Evolutionary conservation across 2,888 invertebrate species (phyloP).

Genomic region (Eumacrocentrus americanus): DNA sequence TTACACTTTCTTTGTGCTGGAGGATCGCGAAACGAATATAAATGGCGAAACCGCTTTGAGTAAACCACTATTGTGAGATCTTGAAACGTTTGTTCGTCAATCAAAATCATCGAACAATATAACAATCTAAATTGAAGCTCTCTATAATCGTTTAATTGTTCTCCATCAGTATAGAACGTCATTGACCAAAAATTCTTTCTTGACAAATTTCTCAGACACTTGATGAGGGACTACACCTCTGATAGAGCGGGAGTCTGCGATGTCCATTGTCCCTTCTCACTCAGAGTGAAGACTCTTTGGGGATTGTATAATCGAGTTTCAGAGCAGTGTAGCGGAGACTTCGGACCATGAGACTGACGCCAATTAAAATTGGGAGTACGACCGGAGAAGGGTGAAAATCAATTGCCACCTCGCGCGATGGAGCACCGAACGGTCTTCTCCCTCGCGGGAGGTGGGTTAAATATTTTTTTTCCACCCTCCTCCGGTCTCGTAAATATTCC

Average conservation of each 20-base stretch:
- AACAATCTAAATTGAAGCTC: background rate
- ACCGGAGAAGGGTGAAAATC: constrained; percentile 39
- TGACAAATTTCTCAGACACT: constrained; percentile 4
- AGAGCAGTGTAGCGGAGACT: background rate
- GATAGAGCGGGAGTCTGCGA: background rate
- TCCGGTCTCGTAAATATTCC: constrained; percentile 57
- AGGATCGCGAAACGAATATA: too few species aligned
- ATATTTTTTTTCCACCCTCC: constrained; percentile 26
- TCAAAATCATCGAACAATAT: background rate
- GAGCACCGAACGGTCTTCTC: constrained; percentile 5
- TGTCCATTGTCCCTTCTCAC: constrained; percentile 2
- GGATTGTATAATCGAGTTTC: constrained; percentile 1
- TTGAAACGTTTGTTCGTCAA: background rate
- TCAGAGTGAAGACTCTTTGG: background rate
- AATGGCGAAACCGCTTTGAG: too few species aligned
- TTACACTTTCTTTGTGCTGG: background rate
- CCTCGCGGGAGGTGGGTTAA: constrained; percentile 17
- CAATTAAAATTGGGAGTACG: constrained; percentile 38
- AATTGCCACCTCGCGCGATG: constrained; percentile 37
- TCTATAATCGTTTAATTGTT: too few species aligned
- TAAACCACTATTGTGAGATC: too few species aligned
- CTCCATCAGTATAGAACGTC: too few species aligned
- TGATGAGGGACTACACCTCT: background rate
- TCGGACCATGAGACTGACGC: constrained; percentile 32
- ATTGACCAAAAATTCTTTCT: background rate